These are phyloP conservation scores for Caenorhabditis remanei DNA, from an alignment of 1,140 invertebrate species.

Conservation along the genomic window DNA sequence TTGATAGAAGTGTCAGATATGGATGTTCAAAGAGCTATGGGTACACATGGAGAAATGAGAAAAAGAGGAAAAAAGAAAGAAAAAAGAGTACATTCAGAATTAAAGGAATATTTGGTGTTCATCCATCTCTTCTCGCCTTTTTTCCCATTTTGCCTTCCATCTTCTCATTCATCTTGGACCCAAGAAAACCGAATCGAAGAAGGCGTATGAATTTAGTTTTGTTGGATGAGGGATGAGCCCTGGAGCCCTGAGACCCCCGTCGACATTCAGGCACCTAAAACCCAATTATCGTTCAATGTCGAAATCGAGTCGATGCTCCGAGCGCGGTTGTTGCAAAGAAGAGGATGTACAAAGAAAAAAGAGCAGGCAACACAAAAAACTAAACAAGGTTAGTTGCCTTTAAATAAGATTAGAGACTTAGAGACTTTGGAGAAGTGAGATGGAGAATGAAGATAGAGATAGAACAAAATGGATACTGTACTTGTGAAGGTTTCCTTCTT, in stretches of 20 bases:
- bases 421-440: conserved; percentile 13
- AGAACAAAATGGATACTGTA: conserved; percentile 23
- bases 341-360: conserved; percentile 28
- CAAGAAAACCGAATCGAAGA: neutral
- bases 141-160: conserved; percentile 6
- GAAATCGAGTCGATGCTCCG: conserved; percentile 24
- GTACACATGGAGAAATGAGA: neutral
- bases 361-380: conserved; percentile 39
- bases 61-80: neutral
- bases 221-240: neutral
- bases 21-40: neutral
- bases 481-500: neutral
- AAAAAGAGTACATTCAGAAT: neutral
- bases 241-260: neutral
- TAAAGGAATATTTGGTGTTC: neutral
- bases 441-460: conserved; percentile 28
- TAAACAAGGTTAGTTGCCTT: conserved; percentile 41
- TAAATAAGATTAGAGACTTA: conserved; percentile 51
- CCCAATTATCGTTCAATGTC: conserved; percentile 52
- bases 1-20: conserved; percentile 27
- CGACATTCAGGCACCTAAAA: conserved; percentile 54
- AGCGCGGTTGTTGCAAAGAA: conserved; percentile 17
- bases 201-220: neutral
- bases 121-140: neutral
- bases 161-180: neutral